phyloP scores from a whole-genome alignment of 2,797 vertebrate species.

The Schizopygopsis pylzovi region DNA sequence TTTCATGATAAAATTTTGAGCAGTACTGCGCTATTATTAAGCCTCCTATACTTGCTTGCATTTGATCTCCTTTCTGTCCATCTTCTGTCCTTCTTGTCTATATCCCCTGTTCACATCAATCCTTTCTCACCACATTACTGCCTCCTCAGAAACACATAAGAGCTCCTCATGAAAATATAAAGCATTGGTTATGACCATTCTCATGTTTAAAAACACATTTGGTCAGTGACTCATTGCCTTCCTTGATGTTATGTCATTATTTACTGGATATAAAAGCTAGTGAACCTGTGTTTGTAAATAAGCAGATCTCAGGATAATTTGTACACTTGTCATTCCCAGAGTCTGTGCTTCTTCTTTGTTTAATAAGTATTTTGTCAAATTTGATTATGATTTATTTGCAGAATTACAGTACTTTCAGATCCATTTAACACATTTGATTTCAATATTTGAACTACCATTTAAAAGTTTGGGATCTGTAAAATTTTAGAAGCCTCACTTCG shows the following conservation, averaged over 20 bases:
- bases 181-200: background rate
- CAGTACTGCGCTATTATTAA: conserved; percentile 54
- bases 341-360: background rate
- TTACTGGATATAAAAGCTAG: background rate
- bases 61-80: conserved; percentile 19
- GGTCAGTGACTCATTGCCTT: background rate
- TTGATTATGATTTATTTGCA: background rate
- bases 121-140: background rate
- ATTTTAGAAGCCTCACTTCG: background rate
- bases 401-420: background rate
- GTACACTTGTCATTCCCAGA: background rate
- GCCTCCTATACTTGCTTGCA: conserved; percentile 39
- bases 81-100: background rate
- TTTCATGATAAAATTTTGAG: conserved; percentile 61
- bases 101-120: conserved; percentile 4
- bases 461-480: background rate
- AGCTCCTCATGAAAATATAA: conserved; percentile 10
- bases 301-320: background rate
- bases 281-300: conserved; percentile 2
- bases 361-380: background rate
- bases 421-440: too few species aligned
- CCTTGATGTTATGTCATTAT: background rate
- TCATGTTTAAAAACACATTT: background rate
- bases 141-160: background rate
- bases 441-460: background rate